phyloP scores from a whole-genome alignment of 2,888 invertebrate species.

The Petrolisthes manimaculis region DNA sequence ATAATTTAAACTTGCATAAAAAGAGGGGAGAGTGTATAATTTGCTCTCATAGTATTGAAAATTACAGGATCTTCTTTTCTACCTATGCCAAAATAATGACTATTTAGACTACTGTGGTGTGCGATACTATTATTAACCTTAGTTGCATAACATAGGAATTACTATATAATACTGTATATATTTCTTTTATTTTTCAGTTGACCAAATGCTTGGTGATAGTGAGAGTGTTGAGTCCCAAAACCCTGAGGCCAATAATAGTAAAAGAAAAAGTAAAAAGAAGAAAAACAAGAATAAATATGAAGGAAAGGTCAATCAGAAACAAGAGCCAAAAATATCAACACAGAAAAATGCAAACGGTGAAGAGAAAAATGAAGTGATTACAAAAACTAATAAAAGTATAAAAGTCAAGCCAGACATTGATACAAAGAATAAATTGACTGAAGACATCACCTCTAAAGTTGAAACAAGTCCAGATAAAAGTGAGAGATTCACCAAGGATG shows the following conservation, averaged over 20 bases:
- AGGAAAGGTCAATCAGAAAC: neutral
- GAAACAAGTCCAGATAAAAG: neutral
- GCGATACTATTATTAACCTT: too few relatives aligned
- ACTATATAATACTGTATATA: neutral
- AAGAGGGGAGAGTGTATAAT: too few relatives aligned
- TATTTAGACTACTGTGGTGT: too few relatives aligned
- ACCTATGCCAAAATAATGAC: too few relatives aligned
- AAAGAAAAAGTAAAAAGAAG: neutral
- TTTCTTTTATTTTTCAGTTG: slow-evolving; percentile 3
- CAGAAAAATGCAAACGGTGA: neutral
- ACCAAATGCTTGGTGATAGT: neutral
- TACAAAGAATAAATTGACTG: neutral
- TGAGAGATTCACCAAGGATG: slow-evolving; percentile 49
- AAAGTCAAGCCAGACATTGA: neutral
- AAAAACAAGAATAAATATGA: neutral
- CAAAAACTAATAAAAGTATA: neutral
- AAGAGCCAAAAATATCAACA: neutral
- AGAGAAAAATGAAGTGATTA: neutral
- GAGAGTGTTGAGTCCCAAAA: neutral
- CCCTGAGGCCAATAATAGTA: too few relatives aligned
- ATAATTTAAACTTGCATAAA: too few relatives aligned
- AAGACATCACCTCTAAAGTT: neutral
- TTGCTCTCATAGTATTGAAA: too few relatives aligned
- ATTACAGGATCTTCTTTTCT: too few relatives aligned
- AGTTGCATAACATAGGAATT: neutral